Evolutionary conservation across 2,888 invertebrate genomes (phyloP), one percentile per base, ranked within the genome.

Genomic region (Drosophila lacicola): DNA sequence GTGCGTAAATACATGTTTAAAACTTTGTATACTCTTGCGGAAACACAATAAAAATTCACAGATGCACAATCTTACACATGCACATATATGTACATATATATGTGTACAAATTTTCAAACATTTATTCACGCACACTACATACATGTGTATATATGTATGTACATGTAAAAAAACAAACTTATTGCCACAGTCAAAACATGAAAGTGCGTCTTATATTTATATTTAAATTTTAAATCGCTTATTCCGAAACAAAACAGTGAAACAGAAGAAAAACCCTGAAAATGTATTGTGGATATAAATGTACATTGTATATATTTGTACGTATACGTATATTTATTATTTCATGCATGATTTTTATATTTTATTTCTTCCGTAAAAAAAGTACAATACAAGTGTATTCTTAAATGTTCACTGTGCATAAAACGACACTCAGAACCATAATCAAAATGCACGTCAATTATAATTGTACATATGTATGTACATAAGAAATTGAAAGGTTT

Each of bases 381-480:
- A 29, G 29, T 29, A 29, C 29, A 29, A 46, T 37, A 51, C 50
- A 65, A 36, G 41, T 41, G 25, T 62, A 13, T 56, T 44, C n/a
- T 37, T 37, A n/a, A n/a, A 37, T 37, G n/a, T n/a, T 9, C 34
- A 51, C 37, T 51, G 37, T 14, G 25, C 37, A 39, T 3, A 42
- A 58, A 46, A 36, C 37, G 45, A 41, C 58, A 65, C 49, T 73
- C 67, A 66, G 46, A 71, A 55, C 41, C 60, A 74, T 39, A 68
- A 49, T 68, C 47, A 67, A 42, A 60, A 73, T 68, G 72, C 62
- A 61, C 49, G 25, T 74, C 25, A 37, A 36, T 56, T 61, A 41
- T 74, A 45, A 14, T 17, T 55, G 25, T 25, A 25, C 25, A 25
- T 25, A 25, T 25, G 29, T 29, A 29, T 25, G 29, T 29, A 29